Percentiles rank a stretch among this genome's conserved stretches.
Conservation (phyloP, 2,797 vertebrate genomes). For the Chrosomus eos region DNA sequence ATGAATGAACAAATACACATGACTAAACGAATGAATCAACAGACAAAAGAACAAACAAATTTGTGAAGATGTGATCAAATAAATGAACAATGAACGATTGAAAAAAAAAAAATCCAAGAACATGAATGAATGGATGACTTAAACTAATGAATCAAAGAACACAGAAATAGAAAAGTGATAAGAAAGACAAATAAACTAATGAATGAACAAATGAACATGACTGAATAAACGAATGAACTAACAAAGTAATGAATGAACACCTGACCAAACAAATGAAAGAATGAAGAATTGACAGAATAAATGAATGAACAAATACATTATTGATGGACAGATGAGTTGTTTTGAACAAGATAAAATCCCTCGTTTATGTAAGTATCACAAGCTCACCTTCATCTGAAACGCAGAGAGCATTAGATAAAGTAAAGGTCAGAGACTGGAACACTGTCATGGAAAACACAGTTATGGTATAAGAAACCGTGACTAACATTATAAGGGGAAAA, state of each 20-base stretch:
- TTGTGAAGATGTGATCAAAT: not conserved
- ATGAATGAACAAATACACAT: not conserved
- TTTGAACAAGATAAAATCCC: not conserved
- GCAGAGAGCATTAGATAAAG: not conserved
- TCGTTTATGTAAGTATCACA: not conserved
- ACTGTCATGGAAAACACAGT: not conserved
- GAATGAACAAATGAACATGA: not conserved
- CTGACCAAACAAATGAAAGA: too few species aligned
- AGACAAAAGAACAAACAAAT: not conserved
- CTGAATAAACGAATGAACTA: not conserved
- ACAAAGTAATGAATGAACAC: too few species aligned
- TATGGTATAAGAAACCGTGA: not conserved
- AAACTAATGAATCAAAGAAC: not conserved
- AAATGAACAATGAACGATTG: not conserved
- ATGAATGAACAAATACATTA: not conserved
- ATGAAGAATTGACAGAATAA: not conserved
- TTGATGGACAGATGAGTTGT: not conserved
- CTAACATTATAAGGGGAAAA: constrained; percentile 1
- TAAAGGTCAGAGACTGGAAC: constrained; percentile 4
- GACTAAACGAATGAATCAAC: not conserved
- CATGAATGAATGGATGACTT: not conserved
- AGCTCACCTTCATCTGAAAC: not conserved
- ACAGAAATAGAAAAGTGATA: not conserved
- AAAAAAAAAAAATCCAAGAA: not conserved
- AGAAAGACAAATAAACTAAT: not conserved